A percentile compares a stretch with the other conserved stretches of the same genome.
phyloP scores from a whole-genome alignment of 2,113 vertebrate genomes.

The Malurus cyaneus region DNA sequence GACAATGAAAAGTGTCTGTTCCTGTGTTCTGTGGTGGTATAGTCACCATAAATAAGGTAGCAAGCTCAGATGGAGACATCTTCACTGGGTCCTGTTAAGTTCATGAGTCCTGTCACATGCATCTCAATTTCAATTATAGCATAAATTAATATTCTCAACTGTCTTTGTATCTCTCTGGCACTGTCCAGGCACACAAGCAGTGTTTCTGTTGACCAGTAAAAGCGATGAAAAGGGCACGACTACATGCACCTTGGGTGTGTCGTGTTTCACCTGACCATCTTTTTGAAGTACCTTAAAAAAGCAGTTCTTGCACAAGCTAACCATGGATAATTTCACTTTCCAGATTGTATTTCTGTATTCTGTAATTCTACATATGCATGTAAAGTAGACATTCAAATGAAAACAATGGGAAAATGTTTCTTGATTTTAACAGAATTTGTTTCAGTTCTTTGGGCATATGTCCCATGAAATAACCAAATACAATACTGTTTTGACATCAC shows the following conservation, averaged over 20 bases:
- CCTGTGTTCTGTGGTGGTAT: neutral
- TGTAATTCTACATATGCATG: neutral
- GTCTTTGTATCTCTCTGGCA: neutral
- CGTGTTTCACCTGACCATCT: neutral
- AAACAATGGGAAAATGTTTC: neutral
- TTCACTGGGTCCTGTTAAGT: neutral
- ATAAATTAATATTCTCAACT: neutral
- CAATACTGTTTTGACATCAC: neutral
- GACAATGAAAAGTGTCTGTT: neutral
- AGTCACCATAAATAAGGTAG: neutral
- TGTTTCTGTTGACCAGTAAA: neutral
- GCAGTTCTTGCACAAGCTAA: neutral
- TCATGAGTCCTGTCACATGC: neutral
- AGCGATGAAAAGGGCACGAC: neutral
- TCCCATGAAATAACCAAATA: neutral
- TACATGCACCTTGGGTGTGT: too few species aligned
- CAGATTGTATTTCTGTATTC: neutral
- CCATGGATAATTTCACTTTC: neutral
- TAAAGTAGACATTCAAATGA: neutral
- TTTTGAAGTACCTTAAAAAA: neutral
- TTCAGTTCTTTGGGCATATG: neutral
- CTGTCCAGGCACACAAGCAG: neutral
- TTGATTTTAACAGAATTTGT: neutral
- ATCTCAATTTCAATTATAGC: neutral
- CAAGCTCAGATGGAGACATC: neutral